A percentile compares a stretch with the other conserved stretches of the same genome.
Conservation (phyloP, 1,140 invertebrate species). For the Anastrepha ludens region DNA sequence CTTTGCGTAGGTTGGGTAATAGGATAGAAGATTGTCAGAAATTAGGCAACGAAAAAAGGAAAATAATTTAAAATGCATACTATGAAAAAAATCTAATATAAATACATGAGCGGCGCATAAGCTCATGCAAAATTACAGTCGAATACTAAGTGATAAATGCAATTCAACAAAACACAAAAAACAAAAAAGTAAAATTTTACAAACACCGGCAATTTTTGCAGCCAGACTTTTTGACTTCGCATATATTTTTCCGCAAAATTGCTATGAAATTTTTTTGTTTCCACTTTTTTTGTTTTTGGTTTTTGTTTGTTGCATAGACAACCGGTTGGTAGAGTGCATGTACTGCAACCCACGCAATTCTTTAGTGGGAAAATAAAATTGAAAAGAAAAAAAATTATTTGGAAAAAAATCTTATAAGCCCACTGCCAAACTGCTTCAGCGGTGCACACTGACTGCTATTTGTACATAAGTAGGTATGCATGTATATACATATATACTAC, state of each 20-base stretch:
- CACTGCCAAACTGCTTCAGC: not conserved
- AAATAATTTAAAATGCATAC: not conserved
- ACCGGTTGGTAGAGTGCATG: slow-evolving; percentile 39
- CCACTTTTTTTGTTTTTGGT: not conserved
- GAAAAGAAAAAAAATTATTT: not conserved
- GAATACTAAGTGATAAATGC: not conserved
- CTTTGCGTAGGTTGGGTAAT: not conserved
- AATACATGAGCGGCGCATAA: not conserved
- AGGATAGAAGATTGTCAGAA: not conserved
- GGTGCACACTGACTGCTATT: not conserved
- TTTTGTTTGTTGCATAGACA: not conserved
- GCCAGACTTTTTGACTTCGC: slow-evolving; percentile 47
- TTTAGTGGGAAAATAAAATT: not conserved
- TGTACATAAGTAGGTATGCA: not conserved
- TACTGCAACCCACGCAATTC: slow-evolving; percentile 16
- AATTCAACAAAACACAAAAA: not conserved
- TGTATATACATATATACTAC: not conserved
- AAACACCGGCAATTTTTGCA: slow-evolving; percentile 1
- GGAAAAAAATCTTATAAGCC: not conserved
- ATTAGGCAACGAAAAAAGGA: not conserved
- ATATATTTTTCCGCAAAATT: not conserved
- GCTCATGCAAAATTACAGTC: not conserved
- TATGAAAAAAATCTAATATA: not conserved
- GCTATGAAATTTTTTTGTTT: not conserved
- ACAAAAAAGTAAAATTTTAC: not conserved